Evolutionary conservation across 2,797 vertebrate genomes (phyloP), one percentile per base, ranked within the genome.

Genomic region (Tinamus major): DNA sequence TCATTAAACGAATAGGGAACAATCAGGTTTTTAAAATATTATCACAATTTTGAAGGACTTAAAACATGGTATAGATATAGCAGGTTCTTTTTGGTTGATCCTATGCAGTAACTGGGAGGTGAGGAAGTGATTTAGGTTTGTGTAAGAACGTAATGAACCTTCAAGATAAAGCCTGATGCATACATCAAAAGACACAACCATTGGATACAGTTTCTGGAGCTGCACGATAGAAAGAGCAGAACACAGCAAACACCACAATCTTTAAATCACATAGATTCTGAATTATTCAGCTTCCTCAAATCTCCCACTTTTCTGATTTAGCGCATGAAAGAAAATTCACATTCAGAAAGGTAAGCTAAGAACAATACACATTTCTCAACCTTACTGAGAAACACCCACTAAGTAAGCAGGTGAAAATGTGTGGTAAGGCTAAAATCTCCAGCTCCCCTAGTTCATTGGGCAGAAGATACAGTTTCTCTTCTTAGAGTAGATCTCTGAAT

Each of bases 391-490:
- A 91, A 74, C 31, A 42, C 3, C 15, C 15, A 20, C 46, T 2
- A 64, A 10, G 35, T 42, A 21, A 26, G 55, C 16, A 27, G 18
- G 31, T 88, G 17, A 76, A 69, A 79, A 61, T 1, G 0, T 17
- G 9, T 33, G 24, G 65, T 8, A 48, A 53, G 41, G 84, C 26
- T 0, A 0, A 78, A n/a, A 63, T 42, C 63, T 79, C n/a, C 31
- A n/a, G 53, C 70, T 79, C 70, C 44, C 44, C 33, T 18, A 37
- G 16, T 58, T 35, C n/a, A 10, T 1, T 44, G 29, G 31, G 27
- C 80, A 79, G 42, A 53, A 92, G 63, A 53, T 79, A 64, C 35
- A 86, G 76, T 92, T 92, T 90, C 80, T 41, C 41, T 79, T 83
- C 29, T 58, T 65, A 14, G 51, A 79, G 31, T 48, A 84, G 35